These are phyloP conservation scores for Panthera leo DNA, from an alignment of 2,113 vertebrate species.

Conservation along the genomic window DNA sequence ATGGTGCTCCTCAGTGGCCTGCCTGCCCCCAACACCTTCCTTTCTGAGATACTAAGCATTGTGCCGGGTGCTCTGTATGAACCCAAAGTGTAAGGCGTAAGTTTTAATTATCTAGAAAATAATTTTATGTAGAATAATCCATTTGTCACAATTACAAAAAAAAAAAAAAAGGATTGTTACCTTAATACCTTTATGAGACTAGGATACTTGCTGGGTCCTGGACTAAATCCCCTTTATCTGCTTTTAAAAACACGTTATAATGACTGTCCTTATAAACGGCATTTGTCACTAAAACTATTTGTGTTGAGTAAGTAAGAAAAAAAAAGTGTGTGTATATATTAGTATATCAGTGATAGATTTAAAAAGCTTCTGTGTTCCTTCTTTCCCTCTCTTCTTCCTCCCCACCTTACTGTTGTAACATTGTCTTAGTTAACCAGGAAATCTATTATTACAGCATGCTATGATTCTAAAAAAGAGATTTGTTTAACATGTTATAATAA, in stretches of 20 bases:
- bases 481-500: conserved; percentile 10
- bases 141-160: background rate
- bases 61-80: background rate
- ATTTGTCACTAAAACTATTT: conserved; percentile 19
- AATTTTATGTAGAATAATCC: conserved; percentile 24
- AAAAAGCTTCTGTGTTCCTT: background rate
- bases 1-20: background rate
- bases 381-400: background rate
- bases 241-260: background rate
- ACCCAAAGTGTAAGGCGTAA: background rate
- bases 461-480: background rate
- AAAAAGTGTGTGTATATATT: background rate
- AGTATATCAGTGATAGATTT: background rate
- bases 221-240: background rate
- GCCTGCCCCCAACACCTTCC: background rate
- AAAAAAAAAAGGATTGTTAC: background rate
- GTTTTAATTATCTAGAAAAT: conserved; percentile 15
- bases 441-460: conserved; percentile 39
- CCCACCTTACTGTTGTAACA: background rate
- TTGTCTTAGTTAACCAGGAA: conserved; percentile 15
- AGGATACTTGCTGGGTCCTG: background rate
- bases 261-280: background rate
- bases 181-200: background rate
- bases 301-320: background rate
- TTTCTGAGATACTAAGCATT: background rate